Base-by-base conservation (phyloP, 2,797 vertebrate genomes). In the Oceanodroma leucorhoa region DNA sequence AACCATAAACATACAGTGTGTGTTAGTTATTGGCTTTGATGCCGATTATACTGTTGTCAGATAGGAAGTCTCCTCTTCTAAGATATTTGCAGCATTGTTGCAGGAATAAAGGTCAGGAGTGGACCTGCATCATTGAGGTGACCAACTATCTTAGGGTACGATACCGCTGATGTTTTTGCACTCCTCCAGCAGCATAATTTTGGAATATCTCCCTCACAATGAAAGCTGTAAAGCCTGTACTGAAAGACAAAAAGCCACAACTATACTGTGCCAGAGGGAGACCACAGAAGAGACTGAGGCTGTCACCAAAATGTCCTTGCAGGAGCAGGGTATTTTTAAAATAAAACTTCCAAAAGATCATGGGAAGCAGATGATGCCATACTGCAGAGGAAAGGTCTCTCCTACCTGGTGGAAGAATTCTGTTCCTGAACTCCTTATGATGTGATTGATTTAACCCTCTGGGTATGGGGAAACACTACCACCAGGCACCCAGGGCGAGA, bases 1-100 rank as follows among this genome's bases (percentile, higher is more conserved):
- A 97, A 92, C 80, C 85, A 84, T 87, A 95, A 96, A 96, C 62
- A 90, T 80, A 70, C 85, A 94, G 81, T 30, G 66, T 58, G 50
- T 80, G 50, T 65, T 90, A 76, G 66, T 95, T 94, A 83, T 83
- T 92, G 83, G 34, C 67, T 94, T 94, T 75, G 67, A 71, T 95
- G 88, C 62, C 83, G 64, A 82, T 87, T 66, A 30, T 23, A 53
- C 43, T 58, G 21, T 45, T 76, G 61, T 90, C 58, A 40, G 77
- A 89, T 80, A 51, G 85, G 76, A 91, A 93, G 58, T 85, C 1
- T 36, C 11, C 36, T 83, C 40, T 88, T 86, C 34, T 38, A 58
- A 66, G 66, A 10, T 46, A 36, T 46, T 93, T 95, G 38, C 54
- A 57, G 43, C 5, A 0, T 55, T 77, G 34, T 27, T 72, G 55